Evolutionary conservation across 2,888 invertebrate genomes (phyloP), one percentile per base, ranked within the genome.

Genomic region (Horisme vitalbata): DNA sequence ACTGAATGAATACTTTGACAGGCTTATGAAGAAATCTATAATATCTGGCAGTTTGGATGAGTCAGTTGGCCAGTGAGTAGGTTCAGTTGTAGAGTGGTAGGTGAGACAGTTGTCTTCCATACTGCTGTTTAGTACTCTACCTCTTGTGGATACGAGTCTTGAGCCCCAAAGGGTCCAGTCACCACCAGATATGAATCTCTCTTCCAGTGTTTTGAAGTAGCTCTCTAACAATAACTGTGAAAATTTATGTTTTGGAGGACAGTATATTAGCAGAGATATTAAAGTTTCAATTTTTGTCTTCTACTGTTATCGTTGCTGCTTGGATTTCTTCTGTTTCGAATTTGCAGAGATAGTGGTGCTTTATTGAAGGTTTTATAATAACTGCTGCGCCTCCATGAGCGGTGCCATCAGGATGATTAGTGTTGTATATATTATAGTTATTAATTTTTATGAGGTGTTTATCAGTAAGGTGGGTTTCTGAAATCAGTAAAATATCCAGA

Each of bases 361-460:
- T 15, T 4, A 15, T 15, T 15, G 15, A 15, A 15, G 15, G 5
- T 15, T 15, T 15, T 10, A 23, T 23, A 7, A 23, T 23, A 23
- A 7, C n/a, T 6, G 56, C 53, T 6, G 55, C 14, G 7, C 49
- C 55, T 5, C 41, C 55, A 24, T 59, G 57, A 1, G 23, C 53
- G 7, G 46, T 55, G 3, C 54, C 57, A 23, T 57, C 57, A 15
- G 46, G 54, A n/a, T 54, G 57, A n/a, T 45, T 26, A 10, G 50
- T 50, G 1, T 20, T 8, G 23, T 59, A 59, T 2, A 31, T 46
- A 1, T 38, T 14, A 30, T 20, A 63, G 1, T 34, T 43, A n/a
- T 41, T 41, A 3, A 59, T 23, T 10, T 18, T 51, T 0, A 60
- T 24, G 0, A 6, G 31, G 2, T 12, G 55, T 4, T 38, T 45